Evolutionary conservation across 2,888 invertebrate genomes (phyloP), one percentile per base, ranked within the genome.

Genomic region (Exephanes ischioxanthus): DNA sequence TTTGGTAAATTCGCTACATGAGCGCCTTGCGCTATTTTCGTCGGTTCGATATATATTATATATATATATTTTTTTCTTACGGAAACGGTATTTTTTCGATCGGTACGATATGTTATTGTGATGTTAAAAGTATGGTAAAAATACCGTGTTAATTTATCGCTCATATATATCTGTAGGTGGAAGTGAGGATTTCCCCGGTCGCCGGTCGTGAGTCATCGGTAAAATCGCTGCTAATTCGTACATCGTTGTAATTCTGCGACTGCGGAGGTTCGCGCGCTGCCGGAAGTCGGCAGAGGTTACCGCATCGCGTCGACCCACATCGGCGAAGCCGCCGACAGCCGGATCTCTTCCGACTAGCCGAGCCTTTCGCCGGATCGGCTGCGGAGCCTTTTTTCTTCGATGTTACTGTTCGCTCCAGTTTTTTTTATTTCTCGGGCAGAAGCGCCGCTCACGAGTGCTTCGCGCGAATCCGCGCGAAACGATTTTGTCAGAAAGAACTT

Each of bases 221-320:
- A 6, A 22, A 37, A 16, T 33, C 63, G 58, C 9, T 72, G 16
- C 14, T 61, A 61, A 26, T 61, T 61, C 45, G 61, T 9, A 61
- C 45, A 3, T 45, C 16, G 5, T 16, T 61, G 61, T 33, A 61
- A 16, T 61, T 61, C 61, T 30, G 6, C 61, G 61, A 16, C 61
- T 61, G 7, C 26, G 58, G 58, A 58, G 22, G 58, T 58, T 58
- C 58, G 61, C 30, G 61, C 26, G 30, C 41, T 73, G 73, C 73
- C 73, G 73, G 61, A 73, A 73, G 61, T 73, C 48, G 30, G 19
- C 9, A 48, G 61, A 14, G 61, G 61, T 37, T 73, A 19, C 45
- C 61, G 73, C 26, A 41, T 61, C 41, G 61, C 22, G 73, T 45
- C 75, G 75, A 75, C 75, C 63, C 30, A 75, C 75, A 75, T 75